Evolutionary conservation across 2,888 invertebrate species (phyloP).

Genomic region (Thumatha senex): DNA sequence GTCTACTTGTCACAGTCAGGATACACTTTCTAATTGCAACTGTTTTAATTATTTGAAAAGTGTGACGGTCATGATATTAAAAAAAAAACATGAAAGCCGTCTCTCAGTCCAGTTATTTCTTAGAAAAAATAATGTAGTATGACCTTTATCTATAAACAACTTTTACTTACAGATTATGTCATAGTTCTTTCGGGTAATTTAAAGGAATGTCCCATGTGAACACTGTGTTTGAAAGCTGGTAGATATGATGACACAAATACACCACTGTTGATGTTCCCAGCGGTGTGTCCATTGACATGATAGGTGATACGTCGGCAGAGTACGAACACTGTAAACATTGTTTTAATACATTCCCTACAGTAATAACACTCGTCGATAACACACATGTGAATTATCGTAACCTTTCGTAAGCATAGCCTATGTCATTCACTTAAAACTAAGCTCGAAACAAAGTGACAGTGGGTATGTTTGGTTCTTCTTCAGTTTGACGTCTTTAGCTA

Average conservation of each 20-base stretch:
- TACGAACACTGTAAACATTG: conserved; percentile 26
- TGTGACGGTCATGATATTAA: neutral
- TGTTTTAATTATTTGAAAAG: no score
- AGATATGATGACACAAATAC: conserved; percentile 9
- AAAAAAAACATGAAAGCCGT: neutral
- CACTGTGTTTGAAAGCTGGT: neutral
- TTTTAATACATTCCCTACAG: conserved; percentile 16
- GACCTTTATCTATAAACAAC: neutral
- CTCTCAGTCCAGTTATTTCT: neutral
- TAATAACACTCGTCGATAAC: conserved; percentile 17
- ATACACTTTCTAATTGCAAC: no score
- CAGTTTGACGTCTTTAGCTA: no score
- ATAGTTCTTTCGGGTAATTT: neutral
- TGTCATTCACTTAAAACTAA: no score
- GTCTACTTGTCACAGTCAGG: no score
- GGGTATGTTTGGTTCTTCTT: no score
- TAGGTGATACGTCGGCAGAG: conserved; percentile 18
- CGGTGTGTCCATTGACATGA: conserved; percentile 30
- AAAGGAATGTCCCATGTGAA: neutral
- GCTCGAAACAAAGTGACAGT: no score
- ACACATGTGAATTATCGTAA: no score
- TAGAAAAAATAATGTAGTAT: neutral
- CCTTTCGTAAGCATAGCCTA: no score
- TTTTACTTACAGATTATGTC: neutral
- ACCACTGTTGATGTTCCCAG: conserved; percentile 41